phyloP scores from a whole-genome alignment of 2,113 vertebrate species.

The Calyptommatus sinebrachiatus region DNA sequence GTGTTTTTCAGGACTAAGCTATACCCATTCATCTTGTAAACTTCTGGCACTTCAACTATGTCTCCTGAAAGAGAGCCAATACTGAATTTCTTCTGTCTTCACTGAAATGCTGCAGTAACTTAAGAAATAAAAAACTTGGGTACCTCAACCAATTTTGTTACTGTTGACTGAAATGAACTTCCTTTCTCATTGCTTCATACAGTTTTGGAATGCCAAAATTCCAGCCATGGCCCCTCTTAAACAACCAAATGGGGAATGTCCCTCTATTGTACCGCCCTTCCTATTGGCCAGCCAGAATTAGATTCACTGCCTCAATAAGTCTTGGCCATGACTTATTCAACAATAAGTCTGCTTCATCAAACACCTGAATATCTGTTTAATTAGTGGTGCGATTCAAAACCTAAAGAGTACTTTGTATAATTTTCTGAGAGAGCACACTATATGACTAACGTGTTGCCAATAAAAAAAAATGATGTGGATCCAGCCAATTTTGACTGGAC shows the following conservation, averaged over 20 bases:
- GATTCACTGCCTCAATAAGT: too few species aligned
- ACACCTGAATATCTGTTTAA: not conserved
- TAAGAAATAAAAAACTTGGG: not conserved
- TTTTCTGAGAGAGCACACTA: too few species aligned
- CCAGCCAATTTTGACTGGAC: too few species aligned
- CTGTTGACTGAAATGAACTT: not conserved
- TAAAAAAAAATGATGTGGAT: too few species aligned
- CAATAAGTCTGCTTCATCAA: not conserved
- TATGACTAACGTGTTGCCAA: too few species aligned
- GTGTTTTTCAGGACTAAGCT: not conserved
- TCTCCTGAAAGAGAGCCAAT: constrained; percentile 1
- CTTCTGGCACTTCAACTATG: not conserved
- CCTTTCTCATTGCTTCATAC: constrained; percentile 5
- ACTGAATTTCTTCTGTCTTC: not conserved
- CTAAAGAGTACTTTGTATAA: not conserved
- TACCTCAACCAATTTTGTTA: not conserved
- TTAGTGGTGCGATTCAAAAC: not conserved
- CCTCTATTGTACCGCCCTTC: too few species aligned
- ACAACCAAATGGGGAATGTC: too few species aligned
- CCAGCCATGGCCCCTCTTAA: too few species aligned
- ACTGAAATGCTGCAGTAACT: not conserved
- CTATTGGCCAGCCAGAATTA: too few species aligned
- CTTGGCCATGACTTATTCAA: too few species aligned
- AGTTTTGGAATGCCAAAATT: too few species aligned
- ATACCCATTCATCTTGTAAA: constrained; percentile 4